A percentile compares a stretch with the other conserved stretches of the same genome.
phyloP scores from a whole-genome alignment of 2,113 vertebrate species.

The Sphaerodactylus townsendi region DNA sequence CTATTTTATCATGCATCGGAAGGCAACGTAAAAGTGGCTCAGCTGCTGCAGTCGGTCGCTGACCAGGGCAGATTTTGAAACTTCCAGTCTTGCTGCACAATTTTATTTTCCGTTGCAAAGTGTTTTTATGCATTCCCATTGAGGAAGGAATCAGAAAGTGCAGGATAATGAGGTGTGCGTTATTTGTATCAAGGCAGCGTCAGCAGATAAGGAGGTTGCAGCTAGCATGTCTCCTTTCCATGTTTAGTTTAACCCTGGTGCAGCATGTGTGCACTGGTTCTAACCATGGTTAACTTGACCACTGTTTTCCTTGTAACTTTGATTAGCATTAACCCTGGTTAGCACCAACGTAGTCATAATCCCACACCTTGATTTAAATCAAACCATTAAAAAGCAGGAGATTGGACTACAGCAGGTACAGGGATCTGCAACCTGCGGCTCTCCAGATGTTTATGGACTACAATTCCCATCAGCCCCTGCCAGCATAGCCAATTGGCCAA shows the following conservation, averaged over 20 bases:
- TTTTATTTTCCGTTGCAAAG: background rate
- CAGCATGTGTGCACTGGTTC: background rate
- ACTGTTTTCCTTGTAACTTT: background rate
- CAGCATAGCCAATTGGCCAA: too few relatives aligned
- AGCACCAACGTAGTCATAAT: background rate
- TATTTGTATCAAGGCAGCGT: background rate
- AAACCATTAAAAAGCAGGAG: background rate
- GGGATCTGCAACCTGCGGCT: too few relatives aligned
- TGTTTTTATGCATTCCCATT: background rate
- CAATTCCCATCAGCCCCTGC: too few relatives aligned
- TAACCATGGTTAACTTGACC: background rate
- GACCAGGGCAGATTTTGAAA: fast-evolving
- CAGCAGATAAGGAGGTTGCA: background rate
- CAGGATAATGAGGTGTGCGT: too few relatives aligned
- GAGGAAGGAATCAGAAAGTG: background rate
- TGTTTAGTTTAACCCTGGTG: background rate
- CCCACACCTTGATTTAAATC: background rate
- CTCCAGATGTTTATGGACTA: too few relatives aligned
- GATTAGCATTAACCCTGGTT: background rate
- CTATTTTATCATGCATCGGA: background rate
- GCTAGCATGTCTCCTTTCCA: too few relatives aligned
- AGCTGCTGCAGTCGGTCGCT: background rate
- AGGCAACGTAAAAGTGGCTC: background rate
- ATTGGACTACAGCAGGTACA: too few relatives aligned
- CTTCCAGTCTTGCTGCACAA: fast-evolving